A percentile compares a stretch with the other conserved stretches of the same genome.
Evolutionary conservation across 2,113 vertebrate species (phyloP).

Genomic region (Prunella himalayana): DNA sequence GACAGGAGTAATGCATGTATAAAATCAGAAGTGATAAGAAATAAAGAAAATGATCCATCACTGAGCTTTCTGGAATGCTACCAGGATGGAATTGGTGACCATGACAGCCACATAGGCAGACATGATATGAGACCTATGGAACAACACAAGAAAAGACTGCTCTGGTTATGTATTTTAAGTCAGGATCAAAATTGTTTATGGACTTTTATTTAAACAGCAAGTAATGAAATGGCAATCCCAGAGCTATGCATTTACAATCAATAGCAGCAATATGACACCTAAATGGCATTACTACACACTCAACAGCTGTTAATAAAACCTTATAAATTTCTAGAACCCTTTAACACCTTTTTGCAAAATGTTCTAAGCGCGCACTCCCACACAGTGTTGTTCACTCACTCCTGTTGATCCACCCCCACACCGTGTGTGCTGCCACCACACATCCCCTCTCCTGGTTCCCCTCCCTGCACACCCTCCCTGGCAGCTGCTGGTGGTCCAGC

Average conservation of each 20-base stretch:
- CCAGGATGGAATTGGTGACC: background rate
- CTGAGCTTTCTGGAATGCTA: background rate
- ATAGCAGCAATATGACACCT: background rate
- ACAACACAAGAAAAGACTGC: background rate
- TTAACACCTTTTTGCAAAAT: background rate
- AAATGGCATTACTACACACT: background rate
- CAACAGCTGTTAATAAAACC: background rate
- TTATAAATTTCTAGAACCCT: background rate
- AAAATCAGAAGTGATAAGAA: background rate
- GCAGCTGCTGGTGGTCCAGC: background rate
- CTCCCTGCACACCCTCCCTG: background rate
- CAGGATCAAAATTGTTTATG: background rate
- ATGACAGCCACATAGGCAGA: background rate
- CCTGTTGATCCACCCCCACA: no score
- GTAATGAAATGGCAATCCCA: background rate
- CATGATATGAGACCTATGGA: background rate
- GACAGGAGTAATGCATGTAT: background rate
- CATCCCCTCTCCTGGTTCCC: background rate
- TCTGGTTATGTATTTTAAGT: background rate
- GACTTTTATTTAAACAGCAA: background rate
- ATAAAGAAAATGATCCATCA: background rate
- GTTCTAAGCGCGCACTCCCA: background rate
- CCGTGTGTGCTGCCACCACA: background rate
- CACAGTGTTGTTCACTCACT: accelerated
- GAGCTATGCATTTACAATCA: background rate